Percentiles rank a stretch among this genome's conserved stretches.
Conservation (phyloP, 1,140 invertebrate species). For the Vanessa atalanta region DNA sequence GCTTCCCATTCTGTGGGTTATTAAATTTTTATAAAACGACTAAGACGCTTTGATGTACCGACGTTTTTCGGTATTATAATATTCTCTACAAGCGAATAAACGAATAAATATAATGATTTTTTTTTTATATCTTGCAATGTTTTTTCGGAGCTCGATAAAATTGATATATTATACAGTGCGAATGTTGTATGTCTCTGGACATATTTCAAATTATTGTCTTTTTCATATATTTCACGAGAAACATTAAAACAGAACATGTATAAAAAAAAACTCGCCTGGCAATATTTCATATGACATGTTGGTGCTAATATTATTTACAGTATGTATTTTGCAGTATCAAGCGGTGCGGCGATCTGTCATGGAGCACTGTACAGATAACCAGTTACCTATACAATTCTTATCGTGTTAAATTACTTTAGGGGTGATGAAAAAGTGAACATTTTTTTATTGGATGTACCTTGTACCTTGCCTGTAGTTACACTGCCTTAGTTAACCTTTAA, state of each 20-base stretch:
- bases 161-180: neutral
- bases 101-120: neutral
- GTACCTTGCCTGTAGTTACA: too few relatives aligned
- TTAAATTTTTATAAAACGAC: slow-evolving; percentile 24
- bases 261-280: neutral
- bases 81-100: neutral
- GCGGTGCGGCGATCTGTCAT: slow-evolving; percentile 19
- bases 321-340: slow-evolving; percentile 10
- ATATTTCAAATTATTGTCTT: slow-evolving; percentile 7
- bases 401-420: slow-evolving; percentile 1
- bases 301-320: neutral
- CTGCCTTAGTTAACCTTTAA: too few relatives aligned
- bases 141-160: neutral
- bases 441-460: too few relatives aligned
- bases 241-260: neutral
- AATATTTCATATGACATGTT: slow-evolving; percentile 6
- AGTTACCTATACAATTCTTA: slow-evolving; percentile 15
- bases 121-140: neutral
- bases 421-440: neutral
- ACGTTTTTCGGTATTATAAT: neutral
- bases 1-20: slow-evolving; percentile 22
- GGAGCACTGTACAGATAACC: slow-evolving; percentile 12
- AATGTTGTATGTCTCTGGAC: neutral
- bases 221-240: slow-evolving; percentile 4
- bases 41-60: slow-evolving; percentile 22